Percentiles rank a stretch among this genome's conserved stretches.
These are phyloP conservation scores for Ophiothrix spiculata DNA, from an alignment of 35 echinoderm and acorn worm species.

Conservation along the genomic window DNA sequence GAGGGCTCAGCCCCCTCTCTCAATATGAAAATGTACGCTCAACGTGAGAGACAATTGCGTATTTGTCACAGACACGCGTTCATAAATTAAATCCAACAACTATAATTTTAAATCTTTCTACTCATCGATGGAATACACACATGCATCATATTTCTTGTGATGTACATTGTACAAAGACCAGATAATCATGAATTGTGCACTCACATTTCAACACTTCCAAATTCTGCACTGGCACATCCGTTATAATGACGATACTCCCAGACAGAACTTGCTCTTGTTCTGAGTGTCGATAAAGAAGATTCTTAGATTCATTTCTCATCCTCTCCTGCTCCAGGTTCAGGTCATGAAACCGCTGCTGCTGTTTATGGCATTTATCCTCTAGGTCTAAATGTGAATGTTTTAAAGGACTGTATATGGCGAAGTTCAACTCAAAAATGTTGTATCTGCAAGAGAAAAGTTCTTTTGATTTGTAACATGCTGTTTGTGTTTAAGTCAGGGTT, in stretches of 20 bases:
- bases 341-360: neutral
- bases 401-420: neutral
- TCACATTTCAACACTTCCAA: neutral
- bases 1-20: too few species aligned
- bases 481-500: too few species aligned
- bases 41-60: too few species aligned
- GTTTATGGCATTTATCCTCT: neutral
- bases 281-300: constrained; percentile 12
- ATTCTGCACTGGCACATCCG: neutral
- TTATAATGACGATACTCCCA: neutral
- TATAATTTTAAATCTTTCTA: too few species aligned
- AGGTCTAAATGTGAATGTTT: neutral
- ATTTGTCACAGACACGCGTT: too few species aligned
- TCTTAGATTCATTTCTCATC: neutral
- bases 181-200: neutral
- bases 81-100: too few species aligned
- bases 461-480: too few species aligned
- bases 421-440: neutral
- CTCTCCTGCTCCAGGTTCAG: neutral
- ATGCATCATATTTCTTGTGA: too few species aligned
- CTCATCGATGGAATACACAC: too few species aligned
- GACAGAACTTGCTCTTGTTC: neutral
- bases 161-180: too few species aligned
- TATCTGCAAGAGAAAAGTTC: neutral
- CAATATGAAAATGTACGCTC: too few species aligned